Percentiles rank a stretch among this genome's conserved stretches.
These are phyloP conservation scores for Heliothis peltigera DNA, from an alignment of 2,888 invertebrate species.

Conservation along the genomic window DNA sequence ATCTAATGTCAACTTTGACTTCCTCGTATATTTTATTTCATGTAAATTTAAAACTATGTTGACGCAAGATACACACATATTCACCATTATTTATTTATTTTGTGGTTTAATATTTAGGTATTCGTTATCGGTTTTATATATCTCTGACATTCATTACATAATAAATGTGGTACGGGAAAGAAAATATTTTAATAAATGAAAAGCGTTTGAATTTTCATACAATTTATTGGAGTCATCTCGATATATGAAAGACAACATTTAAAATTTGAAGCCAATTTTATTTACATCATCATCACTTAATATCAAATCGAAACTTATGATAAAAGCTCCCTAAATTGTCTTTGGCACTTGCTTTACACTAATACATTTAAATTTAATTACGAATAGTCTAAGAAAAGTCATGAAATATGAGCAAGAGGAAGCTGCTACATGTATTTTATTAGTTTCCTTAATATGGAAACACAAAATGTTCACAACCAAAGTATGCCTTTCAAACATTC, in stretches of 20 bases:
- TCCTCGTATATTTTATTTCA: conserved; percentile 63
- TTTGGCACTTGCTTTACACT: conserved; percentile 86
- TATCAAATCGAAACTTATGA: conserved; percentile 73
- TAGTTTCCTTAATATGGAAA: conserved; percentile 18
- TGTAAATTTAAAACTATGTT: conserved; percentile 9
- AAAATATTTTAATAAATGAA: conserved; percentile 59
- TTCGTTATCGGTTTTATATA: background rate
- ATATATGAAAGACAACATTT: conserved; percentile 82
- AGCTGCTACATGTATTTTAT: conserved; percentile 22
- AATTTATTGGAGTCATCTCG: conserved; percentile 82
- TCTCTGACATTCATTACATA: background rate
- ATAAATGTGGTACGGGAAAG: background rate
- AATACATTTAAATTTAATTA: conserved; percentile 51
- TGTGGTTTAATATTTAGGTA: background rate
- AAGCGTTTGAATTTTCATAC: conserved; percentile 65
- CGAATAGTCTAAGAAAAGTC: conserved; percentile 31
- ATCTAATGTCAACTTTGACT: conserved; percentile 55
- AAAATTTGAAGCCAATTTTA: conserved; percentile 79
- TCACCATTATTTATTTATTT: background rate
- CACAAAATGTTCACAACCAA: conserved; percentile 41
- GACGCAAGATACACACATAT: background rate
- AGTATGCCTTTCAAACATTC: conserved; percentile 21
- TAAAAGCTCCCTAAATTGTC: conserved; percentile 86
- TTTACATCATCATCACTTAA: conserved; percentile 73
- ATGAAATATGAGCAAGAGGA: conserved; percentile 31